These are phyloP conservation scores for Salvelinus sp. DNA, from an alignment of 2,113 vertebrate genomes.

Conservation along the genomic window DNA sequence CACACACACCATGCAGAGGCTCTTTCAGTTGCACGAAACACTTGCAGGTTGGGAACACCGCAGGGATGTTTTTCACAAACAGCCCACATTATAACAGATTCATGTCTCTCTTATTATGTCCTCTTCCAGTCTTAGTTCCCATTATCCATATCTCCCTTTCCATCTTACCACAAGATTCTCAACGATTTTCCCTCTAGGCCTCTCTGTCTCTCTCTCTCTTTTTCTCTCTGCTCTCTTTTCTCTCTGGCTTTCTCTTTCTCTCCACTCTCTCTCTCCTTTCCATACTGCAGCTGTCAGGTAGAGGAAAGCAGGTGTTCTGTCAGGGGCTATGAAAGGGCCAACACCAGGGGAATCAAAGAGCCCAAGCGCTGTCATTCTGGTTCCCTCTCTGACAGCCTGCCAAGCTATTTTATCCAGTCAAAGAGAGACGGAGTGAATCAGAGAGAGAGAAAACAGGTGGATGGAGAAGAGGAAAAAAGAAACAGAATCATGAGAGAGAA, in stretches of 20 bases:
- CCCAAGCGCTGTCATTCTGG: constrained; percentile 25
- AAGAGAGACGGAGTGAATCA: neutral
- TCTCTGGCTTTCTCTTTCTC: neutral
- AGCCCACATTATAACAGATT: neutral
- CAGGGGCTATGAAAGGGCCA: constrained; percentile 28
- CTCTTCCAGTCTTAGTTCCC: neutral
- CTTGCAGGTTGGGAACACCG: neutral
- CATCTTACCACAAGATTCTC: neutral
- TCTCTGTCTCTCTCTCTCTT: neutral
- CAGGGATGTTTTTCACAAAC: neutral
- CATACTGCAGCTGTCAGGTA: constrained; percentile 9
- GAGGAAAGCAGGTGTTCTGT: constrained; percentile 25
- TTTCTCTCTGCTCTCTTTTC: constrained; percentile 16
- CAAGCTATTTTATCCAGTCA: constrained; percentile 10
- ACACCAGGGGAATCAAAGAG: constrained; percentile 44
- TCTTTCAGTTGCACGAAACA: neutral
- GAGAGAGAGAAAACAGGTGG: neutral
- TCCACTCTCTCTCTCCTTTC: neutral
- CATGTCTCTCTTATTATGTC: neutral
- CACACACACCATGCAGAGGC: constrained; percentile 4
- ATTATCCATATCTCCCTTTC: neutral
- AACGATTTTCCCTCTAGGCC: neutral
- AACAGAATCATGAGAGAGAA: neutral
- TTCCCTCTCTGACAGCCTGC: constrained; percentile 12
- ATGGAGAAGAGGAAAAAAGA: neutral